phyloP scores from a whole-genome alignment of 2,797 vertebrate species.

The Pipistrellus pipistrellus region DNA sequence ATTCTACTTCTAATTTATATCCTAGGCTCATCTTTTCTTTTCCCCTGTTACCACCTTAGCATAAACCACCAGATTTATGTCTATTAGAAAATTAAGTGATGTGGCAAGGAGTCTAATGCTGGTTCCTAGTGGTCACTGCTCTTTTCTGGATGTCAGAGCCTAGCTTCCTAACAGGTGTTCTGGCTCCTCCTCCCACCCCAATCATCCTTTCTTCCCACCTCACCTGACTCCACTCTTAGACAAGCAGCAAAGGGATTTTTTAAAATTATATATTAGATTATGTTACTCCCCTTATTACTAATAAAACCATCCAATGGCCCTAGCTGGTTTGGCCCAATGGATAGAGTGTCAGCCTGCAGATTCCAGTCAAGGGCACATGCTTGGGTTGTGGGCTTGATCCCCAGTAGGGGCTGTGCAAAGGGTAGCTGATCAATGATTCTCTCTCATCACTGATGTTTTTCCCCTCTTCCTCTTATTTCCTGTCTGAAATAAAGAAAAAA shows the following conservation, averaged over 20 bases:
- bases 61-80: background rate
- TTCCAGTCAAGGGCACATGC: too few relatives aligned
- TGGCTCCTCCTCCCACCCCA: background rate
- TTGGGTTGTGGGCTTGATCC: too few relatives aligned
- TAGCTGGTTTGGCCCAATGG: too few relatives aligned
- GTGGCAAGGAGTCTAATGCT: background rate
- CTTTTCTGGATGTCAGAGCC: constrained; percentile 5
- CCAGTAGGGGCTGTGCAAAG: too few relatives aligned
- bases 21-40: background rate
- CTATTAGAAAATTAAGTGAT: background rate
- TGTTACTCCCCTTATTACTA: background rate
- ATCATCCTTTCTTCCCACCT: background rate
- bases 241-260: constrained; percentile 10
- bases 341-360: too few relatives aligned
- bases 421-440: too few relatives aligned
- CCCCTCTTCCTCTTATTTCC: too few relatives aligned
- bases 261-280: constrained; percentile 5
- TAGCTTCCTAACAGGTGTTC: background rate
- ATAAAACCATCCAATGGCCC: background rate
- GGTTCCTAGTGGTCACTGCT: background rate
- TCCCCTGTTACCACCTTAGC: background rate
- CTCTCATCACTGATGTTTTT: too few relatives aligned
- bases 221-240: background rate
- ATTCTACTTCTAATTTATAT: background rate
- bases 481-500: too few relatives aligned